A percentile compares a stretch with the other conserved stretches of the same genome.
Evolutionary conservation across 2,888 invertebrate genomes (phyloP).

Genomic region (Hirudinaria manillensis): DNA sequence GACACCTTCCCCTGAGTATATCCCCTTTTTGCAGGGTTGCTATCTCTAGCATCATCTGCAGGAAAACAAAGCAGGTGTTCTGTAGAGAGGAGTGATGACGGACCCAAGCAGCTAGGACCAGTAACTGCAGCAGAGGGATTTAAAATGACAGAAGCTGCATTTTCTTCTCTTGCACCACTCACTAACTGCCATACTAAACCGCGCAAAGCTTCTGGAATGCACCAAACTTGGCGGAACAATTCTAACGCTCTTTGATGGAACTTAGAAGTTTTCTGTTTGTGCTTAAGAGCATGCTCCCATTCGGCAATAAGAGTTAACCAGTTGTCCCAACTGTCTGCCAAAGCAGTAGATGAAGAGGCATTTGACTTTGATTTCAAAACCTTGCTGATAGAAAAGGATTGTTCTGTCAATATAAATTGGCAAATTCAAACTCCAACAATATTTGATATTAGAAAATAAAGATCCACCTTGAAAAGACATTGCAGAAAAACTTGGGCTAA

Average conservation of each 20-base stretch:
- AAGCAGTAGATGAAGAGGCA: neutral
- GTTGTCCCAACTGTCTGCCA: neutral
- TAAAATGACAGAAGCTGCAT: constrained; percentile 10
- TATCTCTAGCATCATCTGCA: too few species aligned
- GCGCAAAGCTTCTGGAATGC: constrained; percentile 20
- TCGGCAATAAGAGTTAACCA: constrained; percentile 12
- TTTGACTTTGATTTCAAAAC: neutral
- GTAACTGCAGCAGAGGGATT: neutral
- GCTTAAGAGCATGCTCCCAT: constrained; percentile 12
- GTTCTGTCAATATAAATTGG: neutral
- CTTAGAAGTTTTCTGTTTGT: constrained; percentile 13
- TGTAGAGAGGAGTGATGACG: neutral
- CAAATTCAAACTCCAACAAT: neutral
- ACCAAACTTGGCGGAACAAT: constrained; percentile 10
- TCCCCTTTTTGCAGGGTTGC: too few species aligned
- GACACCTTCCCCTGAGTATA: too few species aligned
- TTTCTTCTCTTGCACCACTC: constrained; percentile 21
- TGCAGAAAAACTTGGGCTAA: neutral
- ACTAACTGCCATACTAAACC: constrained; percentile 28
- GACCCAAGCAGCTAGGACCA: neutral
- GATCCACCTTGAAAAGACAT: neutral
- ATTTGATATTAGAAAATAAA: neutral
- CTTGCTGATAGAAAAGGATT: neutral
- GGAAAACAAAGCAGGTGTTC: constrained; percentile 2
- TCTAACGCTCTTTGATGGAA: constrained; percentile 15